Evolutionary conservation across 2,888 invertebrate genomes (phyloP), one percentile per base, ranked within the genome.

Genomic region (Platycheirus albimanus): DNA sequence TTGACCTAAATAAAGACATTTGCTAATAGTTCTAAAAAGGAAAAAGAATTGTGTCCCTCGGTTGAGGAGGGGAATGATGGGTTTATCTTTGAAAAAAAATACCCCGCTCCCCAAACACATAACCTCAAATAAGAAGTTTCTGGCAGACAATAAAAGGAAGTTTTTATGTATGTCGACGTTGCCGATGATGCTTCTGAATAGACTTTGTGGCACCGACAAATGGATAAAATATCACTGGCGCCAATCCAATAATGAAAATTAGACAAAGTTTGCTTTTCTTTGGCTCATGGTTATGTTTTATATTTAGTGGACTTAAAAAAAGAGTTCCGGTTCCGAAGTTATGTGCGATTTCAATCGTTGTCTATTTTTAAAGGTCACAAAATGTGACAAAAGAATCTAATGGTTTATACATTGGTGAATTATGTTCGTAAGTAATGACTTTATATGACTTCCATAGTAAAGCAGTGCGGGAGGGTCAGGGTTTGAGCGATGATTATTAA

Each of bases 181-280:
- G 8, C 36, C 17, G n/a, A 47, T 10, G 38, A 45, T 19, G 33
- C 54, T 66, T 41, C 69, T 13, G 52, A 15, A 61, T 74, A 84
- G 84, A 84, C 84, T 84, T 72, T 41, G 66, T 61, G 84, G 79
- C 78, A 75, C 13, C 79, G 79, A 24, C 79, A 33, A 69, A 64
- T 74, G 41, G 51, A 66, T 30, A 75, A 67, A 64, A 69, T 56
- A 43, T 49, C 33, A 19, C 61, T 84, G 84, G 84, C 84, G 84
- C 84, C 84, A 70, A 33, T 51, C 33, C 54, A 56, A 56, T 79
- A 38, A 54, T 66, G n/a, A 75, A 74, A 75, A 54, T 41, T 66
- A 64, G 47, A 72, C 20, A 41, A 8, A 17, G 17, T 54, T 41
- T 17, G 49, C 13, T 58, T 41, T 56, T 17, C 13, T 41, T 41